These are phyloP conservation scores for Buathra laborator DNA, from an alignment of 2,888 invertebrate genomes.

Conservation along the genomic window DNA sequence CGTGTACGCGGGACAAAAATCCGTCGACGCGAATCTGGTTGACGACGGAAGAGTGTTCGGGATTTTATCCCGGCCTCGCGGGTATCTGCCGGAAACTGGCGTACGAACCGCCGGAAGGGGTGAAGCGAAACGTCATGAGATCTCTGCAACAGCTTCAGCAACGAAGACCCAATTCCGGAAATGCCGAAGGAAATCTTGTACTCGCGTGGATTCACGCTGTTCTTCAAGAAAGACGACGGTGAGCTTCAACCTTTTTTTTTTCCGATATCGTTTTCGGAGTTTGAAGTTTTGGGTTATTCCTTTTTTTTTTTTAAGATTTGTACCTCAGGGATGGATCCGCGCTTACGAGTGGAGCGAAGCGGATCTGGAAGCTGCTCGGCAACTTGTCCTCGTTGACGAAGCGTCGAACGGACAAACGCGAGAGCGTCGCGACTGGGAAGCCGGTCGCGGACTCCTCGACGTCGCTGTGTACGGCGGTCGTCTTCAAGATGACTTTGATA, in stretches of 20 bases:
- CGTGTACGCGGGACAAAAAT: slow-evolving; percentile 78
- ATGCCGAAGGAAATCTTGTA: slow-evolving; percentile 88
- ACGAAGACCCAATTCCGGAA: slow-evolving; percentile 71
- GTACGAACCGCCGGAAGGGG: slow-evolving; percentile 84
- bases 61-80: slow-evolving; percentile 82
- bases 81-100: slow-evolving; percentile 82
- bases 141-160: slow-evolving; percentile 81
- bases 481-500: slow-evolving; percentile 92
- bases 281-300: background rate
- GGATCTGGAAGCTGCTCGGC: slow-evolving; percentile 92
- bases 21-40: slow-evolving; percentile 80
- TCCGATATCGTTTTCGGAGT: background rate
- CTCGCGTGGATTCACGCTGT: slow-evolving; percentile 96
- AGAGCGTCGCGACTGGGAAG: slow-evolving; percentile 88
- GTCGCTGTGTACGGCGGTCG: slow-evolving; percentile 95
- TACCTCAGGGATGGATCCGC: slow-evolving; percentile 92
- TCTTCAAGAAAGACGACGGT: slow-evolving; percentile 95
- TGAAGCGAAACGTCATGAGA: slow-evolving; percentile 82
- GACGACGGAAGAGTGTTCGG: slow-evolving; percentile 81
- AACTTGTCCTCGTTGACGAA: slow-evolving; percentile 86
- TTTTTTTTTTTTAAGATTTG: slow-evolving; percentile 73
- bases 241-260: slow-evolving; percentile 87
- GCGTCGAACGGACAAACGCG: slow-evolving; percentile 74
- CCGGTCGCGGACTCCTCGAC: slow-evolving; percentile 91
- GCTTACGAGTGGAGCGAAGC: slow-evolving; percentile 95